Percentiles rank a stretch among this genome's conserved stretches.
Evolutionary conservation across 2,113 vertebrate species (phyloP).

Genomic region (Misgurnus anguillicaudatus): DNA sequence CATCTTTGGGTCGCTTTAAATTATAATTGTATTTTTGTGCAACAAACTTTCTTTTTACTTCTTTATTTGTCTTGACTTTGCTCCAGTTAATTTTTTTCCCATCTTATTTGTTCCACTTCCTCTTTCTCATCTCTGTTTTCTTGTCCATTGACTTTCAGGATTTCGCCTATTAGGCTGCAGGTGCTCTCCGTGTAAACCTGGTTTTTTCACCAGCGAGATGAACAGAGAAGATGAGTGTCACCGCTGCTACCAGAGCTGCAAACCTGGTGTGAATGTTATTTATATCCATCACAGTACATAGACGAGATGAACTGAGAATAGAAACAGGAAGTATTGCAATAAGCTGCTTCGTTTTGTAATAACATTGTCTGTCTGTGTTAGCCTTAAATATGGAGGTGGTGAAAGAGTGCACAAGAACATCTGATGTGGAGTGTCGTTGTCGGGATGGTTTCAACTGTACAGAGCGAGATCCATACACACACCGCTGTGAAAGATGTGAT

Average conservation of each 20-base stretch:
- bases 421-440: constrained; percentile 47
- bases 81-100: background rate
- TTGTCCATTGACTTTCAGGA: constrained; percentile 22
- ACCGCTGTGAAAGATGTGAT: background rate
- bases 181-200: constrained; percentile 52
- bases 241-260: constrained; percentile 66
- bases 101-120: constrained; percentile 4
- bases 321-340: constrained; percentile 32
- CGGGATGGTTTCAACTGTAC: constrained; percentile 26
- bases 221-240: constrained; percentile 62
- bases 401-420: constrained; percentile 4
- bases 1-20: no score
- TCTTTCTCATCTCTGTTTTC: background rate
- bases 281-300: background rate
- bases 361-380: constrained; percentile 10
- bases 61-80: background rate
- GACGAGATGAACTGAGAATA: background rate
- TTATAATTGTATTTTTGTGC: no score
- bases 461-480: accelerated
- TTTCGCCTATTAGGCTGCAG: background rate
- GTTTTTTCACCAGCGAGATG: constrained; percentile 22
- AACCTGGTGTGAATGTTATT: constrained; percentile 53
- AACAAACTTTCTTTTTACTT: background rate
- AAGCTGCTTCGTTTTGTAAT: constrained; percentile 19
- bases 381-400: constrained; percentile 33